Conservation (phyloP, 2,797 vertebrate genomes). For the Coccyzus lansbergi region DNA sequence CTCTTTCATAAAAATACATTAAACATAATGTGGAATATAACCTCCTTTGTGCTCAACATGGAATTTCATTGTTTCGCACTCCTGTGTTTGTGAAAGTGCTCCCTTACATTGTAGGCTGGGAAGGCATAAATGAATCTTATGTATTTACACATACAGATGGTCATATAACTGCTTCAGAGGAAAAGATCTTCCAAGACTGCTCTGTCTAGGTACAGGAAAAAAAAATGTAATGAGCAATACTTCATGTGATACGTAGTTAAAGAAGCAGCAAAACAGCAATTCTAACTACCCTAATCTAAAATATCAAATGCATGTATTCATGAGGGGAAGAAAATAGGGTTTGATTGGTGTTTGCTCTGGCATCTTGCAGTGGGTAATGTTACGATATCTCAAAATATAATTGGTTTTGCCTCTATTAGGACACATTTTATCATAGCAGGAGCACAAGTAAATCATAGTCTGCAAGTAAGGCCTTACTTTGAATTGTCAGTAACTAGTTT, state of each 20-base stretch:
- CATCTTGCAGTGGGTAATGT: neutral
- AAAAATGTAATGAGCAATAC: neutral
- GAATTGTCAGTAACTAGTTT: neutral
- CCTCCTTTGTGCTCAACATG: neutral
- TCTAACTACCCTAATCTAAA: neutral
- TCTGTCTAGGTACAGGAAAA: neutral
- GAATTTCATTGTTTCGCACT: neutral
- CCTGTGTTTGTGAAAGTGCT: neutral
- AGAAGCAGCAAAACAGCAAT: neutral
- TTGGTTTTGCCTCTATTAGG: neutral
- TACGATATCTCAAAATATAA: neutral
- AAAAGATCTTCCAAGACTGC: neutral
- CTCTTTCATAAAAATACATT: neutral
- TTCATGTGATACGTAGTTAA: neutral
- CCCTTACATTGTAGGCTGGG: neutral
- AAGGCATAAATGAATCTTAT: neutral
- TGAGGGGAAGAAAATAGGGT: neutral
- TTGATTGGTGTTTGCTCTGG: neutral
- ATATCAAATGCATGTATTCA: neutral
- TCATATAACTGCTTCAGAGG: neutral
- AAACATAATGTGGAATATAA: neutral
- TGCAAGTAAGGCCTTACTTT: neutral
- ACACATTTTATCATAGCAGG: neutral
- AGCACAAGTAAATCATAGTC: neutral
- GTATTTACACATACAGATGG: neutral